These are phyloP conservation scores for Parazoanthus darwini DNA, from an alignment of 92 coral and sea anemone species.

Conservation along the genomic window DNA sequence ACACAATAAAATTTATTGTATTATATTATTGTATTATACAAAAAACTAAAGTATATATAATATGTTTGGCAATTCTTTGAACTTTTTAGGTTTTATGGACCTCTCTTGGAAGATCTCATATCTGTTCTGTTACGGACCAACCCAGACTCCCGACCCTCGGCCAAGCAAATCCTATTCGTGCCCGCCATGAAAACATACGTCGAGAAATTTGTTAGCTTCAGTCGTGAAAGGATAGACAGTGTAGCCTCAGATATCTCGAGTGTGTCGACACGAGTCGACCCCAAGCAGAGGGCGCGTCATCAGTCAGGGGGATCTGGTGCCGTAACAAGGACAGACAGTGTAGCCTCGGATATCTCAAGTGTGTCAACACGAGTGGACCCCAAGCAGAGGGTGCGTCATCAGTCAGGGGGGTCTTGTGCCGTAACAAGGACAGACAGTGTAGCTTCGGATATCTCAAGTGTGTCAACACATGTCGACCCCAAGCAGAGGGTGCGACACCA, in stretches of 20 bases:
- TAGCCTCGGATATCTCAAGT: slow-evolving; percentile 45
- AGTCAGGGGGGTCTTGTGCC: background rate
- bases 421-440: slow-evolving; percentile 47
- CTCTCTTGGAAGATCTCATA: slow-evolving; percentile 83
- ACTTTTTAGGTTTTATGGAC: slow-evolving; percentile 71
- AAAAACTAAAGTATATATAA: too few species aligned
- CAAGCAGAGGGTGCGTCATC: background rate
- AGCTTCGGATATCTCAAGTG: slow-evolving; percentile 43
- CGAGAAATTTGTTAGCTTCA: slow-evolving; percentile 55
- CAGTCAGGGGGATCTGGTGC: too few species aligned
- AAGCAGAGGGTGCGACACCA: background rate
- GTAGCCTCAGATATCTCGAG: too few species aligned
- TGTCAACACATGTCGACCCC: background rate
- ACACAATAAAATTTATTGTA: too few species aligned
- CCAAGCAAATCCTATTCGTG: slow-evolving; percentile 90
- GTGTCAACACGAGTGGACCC: slow-evolving; percentile 5
- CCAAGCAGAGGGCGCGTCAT: too few species aligned
- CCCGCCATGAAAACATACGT: slow-evolving; percentile 90
- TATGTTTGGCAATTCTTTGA: background rate
- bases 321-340: slow-evolving; percentile 42
- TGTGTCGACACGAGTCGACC: too few species aligned
- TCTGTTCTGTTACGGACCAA: slow-evolving; percentile 77
- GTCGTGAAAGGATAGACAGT: slow-evolving; percentile 22
- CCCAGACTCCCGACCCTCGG: slow-evolving; percentile 93
- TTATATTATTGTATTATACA: too few species aligned